Evolutionary conservation across 2,797 vertebrate species (phyloP).

Genomic region (Triplophysa yarkandensis): DNA sequence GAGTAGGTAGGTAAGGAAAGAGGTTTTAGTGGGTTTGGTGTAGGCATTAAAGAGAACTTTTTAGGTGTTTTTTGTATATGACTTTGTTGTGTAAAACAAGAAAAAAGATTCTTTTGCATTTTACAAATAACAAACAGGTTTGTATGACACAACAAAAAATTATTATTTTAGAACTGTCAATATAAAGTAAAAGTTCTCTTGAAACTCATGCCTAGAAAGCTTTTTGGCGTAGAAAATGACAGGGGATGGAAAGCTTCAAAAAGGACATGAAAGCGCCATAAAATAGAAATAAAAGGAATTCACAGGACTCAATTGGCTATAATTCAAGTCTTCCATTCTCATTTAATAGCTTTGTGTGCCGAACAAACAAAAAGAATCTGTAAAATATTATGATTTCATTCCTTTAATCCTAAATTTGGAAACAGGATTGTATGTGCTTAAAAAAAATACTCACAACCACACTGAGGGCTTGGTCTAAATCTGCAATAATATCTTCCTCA

Average conservation of each 20-base stretch:
- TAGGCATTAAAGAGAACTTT: no score
- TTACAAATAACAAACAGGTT: no score
- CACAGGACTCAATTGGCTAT: background rate
- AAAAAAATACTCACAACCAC: conserved; percentile 79
- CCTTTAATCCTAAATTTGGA: background rate
- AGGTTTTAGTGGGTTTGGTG: no score
- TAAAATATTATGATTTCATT: background rate
- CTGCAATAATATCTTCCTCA: conserved; percentile 82
- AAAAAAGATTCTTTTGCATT: no score
- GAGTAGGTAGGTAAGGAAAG: no score
- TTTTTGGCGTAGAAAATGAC: background rate
- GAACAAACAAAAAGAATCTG: background rate
- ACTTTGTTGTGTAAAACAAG: no score
- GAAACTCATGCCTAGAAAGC: no score
- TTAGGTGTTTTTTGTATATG: no score
- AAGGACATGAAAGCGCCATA: background rate
- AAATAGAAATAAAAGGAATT: background rate
- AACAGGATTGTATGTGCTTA: no score
- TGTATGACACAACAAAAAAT: no score
- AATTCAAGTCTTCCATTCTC: background rate
- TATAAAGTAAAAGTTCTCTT: no score
- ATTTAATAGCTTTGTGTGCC: background rate
- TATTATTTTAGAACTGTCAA: no score
- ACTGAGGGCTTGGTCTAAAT: conserved; percentile 84
- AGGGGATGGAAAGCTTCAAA: background rate